These are phyloP conservation scores for Gastracanthus pulcherrimus DNA, from an alignment of 2,888 invertebrate species.

Conservation along the genomic window DNA sequence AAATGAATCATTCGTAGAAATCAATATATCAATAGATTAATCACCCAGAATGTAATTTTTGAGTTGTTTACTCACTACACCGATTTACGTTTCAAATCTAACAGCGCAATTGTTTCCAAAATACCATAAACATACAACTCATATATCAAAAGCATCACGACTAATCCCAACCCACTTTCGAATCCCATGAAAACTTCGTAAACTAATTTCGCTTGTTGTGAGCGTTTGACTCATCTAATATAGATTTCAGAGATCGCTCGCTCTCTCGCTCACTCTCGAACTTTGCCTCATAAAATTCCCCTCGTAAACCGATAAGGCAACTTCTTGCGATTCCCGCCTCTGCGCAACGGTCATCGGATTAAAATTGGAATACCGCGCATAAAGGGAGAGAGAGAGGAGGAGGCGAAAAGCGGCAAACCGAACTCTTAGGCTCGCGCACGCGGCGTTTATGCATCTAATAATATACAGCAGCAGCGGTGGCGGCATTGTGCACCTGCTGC, in stretches of 20 bases:
- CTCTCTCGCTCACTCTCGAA: too few relatives aligned
- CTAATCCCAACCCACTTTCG: not conserved
- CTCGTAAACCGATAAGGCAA: constrained; percentile 31
- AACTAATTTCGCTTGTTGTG: not conserved
- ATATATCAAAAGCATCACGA: not conserved
- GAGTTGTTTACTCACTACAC: too few relatives aligned
- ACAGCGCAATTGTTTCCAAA: too few relatives aligned
- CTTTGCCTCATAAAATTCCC: constrained; percentile 5
- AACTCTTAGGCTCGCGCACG: constrained; percentile 21
- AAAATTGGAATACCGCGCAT: constrained; percentile 47
- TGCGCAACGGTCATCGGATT: constrained; percentile 33
- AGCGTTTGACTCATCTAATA: not conserved
- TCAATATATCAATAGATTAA: too few relatives aligned
- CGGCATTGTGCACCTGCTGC: constrained; percentile 50
- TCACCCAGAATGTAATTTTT: too few relatives aligned
- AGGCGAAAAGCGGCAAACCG: constrained; percentile 15
- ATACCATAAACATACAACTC: not conserved
- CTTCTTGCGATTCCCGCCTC: not conserved
- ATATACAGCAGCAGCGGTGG: constrained; percentile 54
- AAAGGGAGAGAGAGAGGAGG: constrained; percentile 4
- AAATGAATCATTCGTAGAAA: too few relatives aligned
- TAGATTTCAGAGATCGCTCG: not conserved
- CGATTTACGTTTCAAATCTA: too few relatives aligned
- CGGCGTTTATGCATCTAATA: constrained; percentile 59
- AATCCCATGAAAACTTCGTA: not conserved